Evolutionary conservation across 1,140 invertebrate species (phyloP), one percentile per base, ranked within the genome.

Genomic region (Gryllus bimaculatus): DNA sequence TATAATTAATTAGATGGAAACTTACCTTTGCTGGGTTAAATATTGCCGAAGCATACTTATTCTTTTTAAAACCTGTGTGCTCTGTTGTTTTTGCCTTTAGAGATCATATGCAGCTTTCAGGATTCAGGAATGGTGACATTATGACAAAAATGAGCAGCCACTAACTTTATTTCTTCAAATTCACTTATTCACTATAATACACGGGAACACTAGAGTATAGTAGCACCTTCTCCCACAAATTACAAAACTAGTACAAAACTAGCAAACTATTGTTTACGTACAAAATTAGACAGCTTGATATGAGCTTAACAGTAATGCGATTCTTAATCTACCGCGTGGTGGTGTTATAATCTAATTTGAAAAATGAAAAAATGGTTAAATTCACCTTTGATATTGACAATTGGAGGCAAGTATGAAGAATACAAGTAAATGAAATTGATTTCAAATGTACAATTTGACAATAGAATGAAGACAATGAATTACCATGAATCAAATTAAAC

Each of bases 221-320:
- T 48, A 48, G 18, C 48, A 48, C 76, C 47, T 76, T 76, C 76
- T 76, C 48, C 76, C 76, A 76, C 47, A 76, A 48, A 76, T 76
- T 76, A 76, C 76, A 76, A 76, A 76, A 76, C 76, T 76, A 76
- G 76, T 76, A 76, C 47, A 76, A 76, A 76, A 76, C 76, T 76
- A 76, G 76, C 76, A 76, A 76, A 76, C 76, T 76, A 76, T 76
- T 47, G 39, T 76, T 76, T 76, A 76, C 76, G 76, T 76, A 76
- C 76, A 76, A 76, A 76, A 76, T 76, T 76, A 76, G 76, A 76
- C 47, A 76, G 48, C 48, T 76, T 48, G 76, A 76, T 48, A 48
- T 76, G 76, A 76, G 76, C 76, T 76, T 20, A 76, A 76, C 48
- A 76, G 18, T 26, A 48, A 76, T 48, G n/a, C 48, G 76, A 13